A percentile compares a stretch with the other conserved stretches of the same genome.
Conservation (phyloP, 92 coral and sea anemone species). For the Phenganax subtilis region DNA sequence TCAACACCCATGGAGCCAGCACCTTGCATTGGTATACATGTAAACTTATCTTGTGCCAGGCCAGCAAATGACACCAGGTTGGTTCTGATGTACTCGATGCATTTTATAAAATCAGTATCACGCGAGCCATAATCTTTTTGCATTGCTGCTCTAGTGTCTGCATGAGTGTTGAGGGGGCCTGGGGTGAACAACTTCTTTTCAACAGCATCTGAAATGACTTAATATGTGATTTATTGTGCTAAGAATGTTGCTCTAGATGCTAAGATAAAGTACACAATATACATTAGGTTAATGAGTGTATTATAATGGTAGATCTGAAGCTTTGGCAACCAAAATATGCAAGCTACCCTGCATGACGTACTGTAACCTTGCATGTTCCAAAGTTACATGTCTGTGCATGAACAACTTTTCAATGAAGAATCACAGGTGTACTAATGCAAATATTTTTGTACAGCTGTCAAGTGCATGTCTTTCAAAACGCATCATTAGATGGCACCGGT, state of each 20-base stretch:
- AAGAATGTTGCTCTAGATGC: neutral
- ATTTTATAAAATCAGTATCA: conserved; percentile 71
- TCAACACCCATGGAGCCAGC: conserved; percentile 90
- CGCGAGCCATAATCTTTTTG: conserved; percentile 92
- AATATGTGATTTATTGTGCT: neutral
- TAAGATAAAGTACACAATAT: neutral
- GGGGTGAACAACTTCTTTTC: conserved; percentile 96
- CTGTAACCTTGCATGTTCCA: no score
- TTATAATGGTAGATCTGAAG: no score
- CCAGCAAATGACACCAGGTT: conserved; percentile 79
- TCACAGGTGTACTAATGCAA: no score
- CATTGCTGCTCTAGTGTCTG: conserved; percentile 83
- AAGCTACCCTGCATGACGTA: no score
- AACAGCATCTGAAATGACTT: neutral
- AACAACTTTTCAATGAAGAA: no score
- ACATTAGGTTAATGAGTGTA: no score
- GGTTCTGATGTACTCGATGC: conserved; percentile 69
- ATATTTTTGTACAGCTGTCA: no score
- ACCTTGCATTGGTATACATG: conserved; percentile 79
- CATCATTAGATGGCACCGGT: no score
- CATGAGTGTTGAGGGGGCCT: conserved; percentile 85
- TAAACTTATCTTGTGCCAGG: conserved; percentile 64
- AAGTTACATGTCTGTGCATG: no score
- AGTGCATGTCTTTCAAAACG: no score
- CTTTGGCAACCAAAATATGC: no score